Evolutionary conservation across 2,888 invertebrate genomes (phyloP), one percentile per base, ranked within the genome.

Genomic region (Sminthurinus aureus): DNA sequence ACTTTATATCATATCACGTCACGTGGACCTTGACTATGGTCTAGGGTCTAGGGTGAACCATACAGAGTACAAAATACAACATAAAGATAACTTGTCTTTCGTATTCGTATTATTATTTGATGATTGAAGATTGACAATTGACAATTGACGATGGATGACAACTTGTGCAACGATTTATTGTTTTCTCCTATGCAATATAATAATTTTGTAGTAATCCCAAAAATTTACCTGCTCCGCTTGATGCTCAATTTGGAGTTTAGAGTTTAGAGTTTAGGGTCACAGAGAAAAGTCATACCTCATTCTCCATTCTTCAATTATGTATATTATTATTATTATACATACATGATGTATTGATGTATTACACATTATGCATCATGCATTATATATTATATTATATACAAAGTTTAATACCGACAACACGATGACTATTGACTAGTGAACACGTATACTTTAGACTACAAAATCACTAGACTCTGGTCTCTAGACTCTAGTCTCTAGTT

Each of bases 141-240:
- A 58, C 15, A 9, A 20, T 22, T 12, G 71, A 12, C 20, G 71
- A 20, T 67, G 6, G 67, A 67, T 13, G 22, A 71, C 24, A 9
- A 24, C 71, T 71, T 71, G 71, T 71, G 71, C 26, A 71, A 71
- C 71, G 71, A 71, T 71, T 71, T 71, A 71, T 71, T 71, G 71
- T 71, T 71, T 24, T 69, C 67, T n/a, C 67, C 67, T 20, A n/a
- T n/a, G 4, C 11, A 20, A 15, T 20, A 13, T 71, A 24, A 24
- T 20, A n/a, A 22, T n/a, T n/a, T 69, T 3, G 18, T 11, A 22
- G 22, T n/a, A 69, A 69, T n/a, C 22, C n/a, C n/a, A 22, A 20
- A 69, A 38, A 69, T 20, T 20, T 69, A 69, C 67, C 67, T 69
- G 67, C 11, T 20, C n/a, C 22, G 3, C 9, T 22, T 20, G n/a